A percentile compares a stretch with the other conserved stretches of the same genome.
Conservation (phyloP, 92 coral and sea anemone species). For the Zoanthus sansibaricus region DNA sequence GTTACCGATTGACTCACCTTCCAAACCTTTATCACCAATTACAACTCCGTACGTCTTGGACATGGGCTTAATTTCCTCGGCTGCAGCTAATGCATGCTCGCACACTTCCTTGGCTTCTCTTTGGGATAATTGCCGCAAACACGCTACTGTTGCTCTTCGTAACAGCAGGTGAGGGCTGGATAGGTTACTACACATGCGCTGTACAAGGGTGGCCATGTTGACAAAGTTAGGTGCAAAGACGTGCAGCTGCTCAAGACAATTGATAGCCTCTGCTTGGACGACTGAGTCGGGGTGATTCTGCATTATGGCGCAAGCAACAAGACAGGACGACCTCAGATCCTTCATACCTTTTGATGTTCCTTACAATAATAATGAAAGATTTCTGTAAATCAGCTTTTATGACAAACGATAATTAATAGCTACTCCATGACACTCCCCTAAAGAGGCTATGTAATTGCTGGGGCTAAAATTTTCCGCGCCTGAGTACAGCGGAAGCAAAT, state of each 20-base stretch:
- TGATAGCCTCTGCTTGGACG: constrained; percentile 99
- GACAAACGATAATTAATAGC: too few species aligned
- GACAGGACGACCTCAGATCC: constrained; percentile 88
- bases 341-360: constrained; percentile 89
- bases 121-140: constrained; percentile 97
- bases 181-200: constrained; percentile 93
- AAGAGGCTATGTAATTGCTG: too few species aligned
- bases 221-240: constrained; percentile 99
- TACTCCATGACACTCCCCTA: too few species aligned
- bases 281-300: constrained; percentile 97
- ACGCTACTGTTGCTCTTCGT: constrained; percentile 97
- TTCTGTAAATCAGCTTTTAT: background rate
- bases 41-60: constrained; percentile 87
- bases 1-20: constrained; percentile 64
- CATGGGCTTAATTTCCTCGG: constrained; percentile 77
- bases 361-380: constrained; percentile 19
- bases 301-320: constrained; percentile 97
- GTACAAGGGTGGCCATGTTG: constrained; percentile 90
- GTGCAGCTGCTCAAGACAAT: constrained; percentile 97
- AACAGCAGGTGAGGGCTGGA: constrained; percentile 97
- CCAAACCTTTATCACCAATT: constrained; percentile 95
- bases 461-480: too few species aligned
- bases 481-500: too few species aligned
- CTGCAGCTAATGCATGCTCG: constrained; percentile 95
- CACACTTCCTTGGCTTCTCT: constrained; percentile 99